phyloP scores from a whole-genome alignment of 2,888 invertebrate genomes.

The Ctena decussata region DNA sequence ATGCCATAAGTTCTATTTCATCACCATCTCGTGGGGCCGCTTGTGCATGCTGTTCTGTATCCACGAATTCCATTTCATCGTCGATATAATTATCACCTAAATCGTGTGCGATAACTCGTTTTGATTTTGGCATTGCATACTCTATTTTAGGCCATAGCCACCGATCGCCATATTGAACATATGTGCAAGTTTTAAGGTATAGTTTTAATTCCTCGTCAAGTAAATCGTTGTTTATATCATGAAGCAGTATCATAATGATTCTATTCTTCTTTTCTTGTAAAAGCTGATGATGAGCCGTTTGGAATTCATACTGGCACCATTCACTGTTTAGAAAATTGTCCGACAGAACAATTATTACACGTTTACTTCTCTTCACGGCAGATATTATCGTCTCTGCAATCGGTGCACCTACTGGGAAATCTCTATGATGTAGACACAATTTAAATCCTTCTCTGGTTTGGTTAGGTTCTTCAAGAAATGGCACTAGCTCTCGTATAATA shows the following conservation, averaged over 20 bases:
- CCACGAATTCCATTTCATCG: not conserved
- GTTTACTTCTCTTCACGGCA: constrained; percentile 94
- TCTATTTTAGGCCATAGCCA: constrained; percentile 7
- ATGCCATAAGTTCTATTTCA: too few species aligned
- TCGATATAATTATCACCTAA: not conserved
- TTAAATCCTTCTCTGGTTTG: constrained; percentile 88
- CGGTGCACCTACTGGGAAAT: constrained; percentile 81
- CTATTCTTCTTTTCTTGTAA: constrained; percentile 92
- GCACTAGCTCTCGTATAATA: constrained; percentile 94
- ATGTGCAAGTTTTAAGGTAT: constrained; percentile 36
- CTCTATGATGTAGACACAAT: constrained; percentile 75
- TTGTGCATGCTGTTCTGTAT: too few species aligned
- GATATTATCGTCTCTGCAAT: constrained; percentile 95
- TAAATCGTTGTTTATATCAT: constrained; percentile 93
- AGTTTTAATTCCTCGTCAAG: constrained; percentile 24
- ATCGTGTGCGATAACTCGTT: not conserved
- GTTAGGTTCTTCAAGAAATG: constrained; percentile 93
- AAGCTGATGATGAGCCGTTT: constrained; percentile 93
- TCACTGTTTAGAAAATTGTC: constrained; percentile 96
- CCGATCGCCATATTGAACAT: not conserved
- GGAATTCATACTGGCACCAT: constrained; percentile 96
- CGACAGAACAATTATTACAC: constrained; percentile 95
- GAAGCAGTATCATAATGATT: constrained; percentile 93
- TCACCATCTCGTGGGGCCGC: too few species aligned
- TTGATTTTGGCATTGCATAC: not conserved